Base-by-base conservation (phyloP, 1,140 invertebrate species). In the Solenopsis invicta region DNA sequence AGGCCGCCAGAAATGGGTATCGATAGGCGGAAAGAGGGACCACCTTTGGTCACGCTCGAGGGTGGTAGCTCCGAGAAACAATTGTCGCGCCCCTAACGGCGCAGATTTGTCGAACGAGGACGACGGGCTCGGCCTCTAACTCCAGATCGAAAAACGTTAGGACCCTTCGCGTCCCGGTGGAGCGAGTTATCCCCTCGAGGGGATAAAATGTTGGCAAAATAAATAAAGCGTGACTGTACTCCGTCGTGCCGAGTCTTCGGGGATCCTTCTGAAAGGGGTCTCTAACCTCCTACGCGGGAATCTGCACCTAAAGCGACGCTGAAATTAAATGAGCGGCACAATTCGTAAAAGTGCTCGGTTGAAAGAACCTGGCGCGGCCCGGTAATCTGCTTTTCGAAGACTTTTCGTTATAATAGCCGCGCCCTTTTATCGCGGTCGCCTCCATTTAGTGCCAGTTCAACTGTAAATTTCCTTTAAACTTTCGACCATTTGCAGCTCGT, bases 191-290 rank as follows among this genome's bases (percentile, higher is more conserved):
- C n/a, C n/a, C n/a, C n/a, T 18, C 37, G 29, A n/a, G 37, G 48
- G 74, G 61, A 87, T 87, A 80, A 89, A 90, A 90, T 76, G 80
- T 59, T 81, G 86, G 50, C 41, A 76, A 90, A 87, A 90, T 90
- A 90, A 90, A 90, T 90, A 90, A 90, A 90, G 62, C 80, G 88
- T 56, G 13, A 37, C 62, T 75, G 41, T 41, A 29, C 29, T 75
- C 59, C 61, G 84, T 71, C 75, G 78, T 12, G 41, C n/a, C 66
- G 50, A 37, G 50, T 84, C 72, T 72, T 48, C 29, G 48, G 78
- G 77, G 72, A 87, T 77, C 29, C 71, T 34, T 16, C 61, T 56
- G 71, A 87, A 69, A 64, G 69, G 72, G 56, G 12, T 41, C 45
- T 52, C 54, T 37, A 45, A 34, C 50, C 59, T 41, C n/a, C 52